Evolutionary conservation across 1,140 invertebrate species (phyloP).

Genomic region (Eurosta solidaginis): DNA sequence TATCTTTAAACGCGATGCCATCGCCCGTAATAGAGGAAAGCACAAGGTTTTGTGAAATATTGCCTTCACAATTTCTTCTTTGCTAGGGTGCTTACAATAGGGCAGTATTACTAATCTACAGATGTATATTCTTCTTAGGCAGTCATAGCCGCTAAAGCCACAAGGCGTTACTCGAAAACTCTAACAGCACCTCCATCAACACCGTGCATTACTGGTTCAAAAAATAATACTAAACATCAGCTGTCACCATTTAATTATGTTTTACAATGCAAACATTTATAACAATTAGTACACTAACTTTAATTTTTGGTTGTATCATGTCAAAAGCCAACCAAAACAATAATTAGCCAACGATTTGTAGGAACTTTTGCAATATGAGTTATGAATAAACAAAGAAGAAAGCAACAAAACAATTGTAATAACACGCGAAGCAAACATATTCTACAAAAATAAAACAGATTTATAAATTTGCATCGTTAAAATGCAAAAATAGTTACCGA

Average conservation of each 20-base stretch:
- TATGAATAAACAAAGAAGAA: not conserved
- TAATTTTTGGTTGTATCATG: conserved; percentile 38
- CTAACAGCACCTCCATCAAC: too few species aligned
- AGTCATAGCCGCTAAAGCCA: too few species aligned
- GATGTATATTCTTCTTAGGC: too few species aligned
- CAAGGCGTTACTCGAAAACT: too few species aligned
- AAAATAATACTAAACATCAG: too few species aligned
- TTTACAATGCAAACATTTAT: not conserved
- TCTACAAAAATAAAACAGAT: not conserved
- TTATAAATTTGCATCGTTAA: not conserved
- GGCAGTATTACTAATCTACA: too few species aligned
- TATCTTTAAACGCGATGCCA: too few species aligned
- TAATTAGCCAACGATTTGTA: conserved; percentile 43
- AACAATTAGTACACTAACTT: not conserved
- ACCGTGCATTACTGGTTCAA: too few species aligned
- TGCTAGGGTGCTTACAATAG: too few species aligned
- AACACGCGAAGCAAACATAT: not conserved
- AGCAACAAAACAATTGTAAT: not conserved
- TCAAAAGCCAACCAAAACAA: conserved; percentile 51
- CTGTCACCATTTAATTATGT: not conserved
- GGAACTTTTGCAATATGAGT: not conserved
- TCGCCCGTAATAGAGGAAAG: too few species aligned
- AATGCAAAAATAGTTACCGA: conserved; percentile 12
- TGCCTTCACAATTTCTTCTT: too few species aligned
- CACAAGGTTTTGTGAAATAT: too few species aligned